These are phyloP conservation scores for Hypomecis punctinalis DNA, from an alignment of 2,888 invertebrate species.

Conservation along the genomic window DNA sequence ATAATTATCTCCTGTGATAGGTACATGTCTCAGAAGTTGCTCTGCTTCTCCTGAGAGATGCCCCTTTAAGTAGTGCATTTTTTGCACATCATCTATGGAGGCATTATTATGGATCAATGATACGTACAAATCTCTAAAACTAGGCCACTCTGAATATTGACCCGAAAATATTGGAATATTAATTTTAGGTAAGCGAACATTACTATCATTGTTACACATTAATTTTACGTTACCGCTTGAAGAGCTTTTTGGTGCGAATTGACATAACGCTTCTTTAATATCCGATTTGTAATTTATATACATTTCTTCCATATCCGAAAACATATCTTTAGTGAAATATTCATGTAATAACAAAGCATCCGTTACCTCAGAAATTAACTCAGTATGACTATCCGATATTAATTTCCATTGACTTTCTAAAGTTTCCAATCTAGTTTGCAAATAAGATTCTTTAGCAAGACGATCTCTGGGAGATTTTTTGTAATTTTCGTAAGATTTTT, in stretches of 20 bases:
- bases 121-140: slow-evolving; percentile 1
- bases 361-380: background rate
- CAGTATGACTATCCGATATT: background rate
- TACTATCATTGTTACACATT: background rate
- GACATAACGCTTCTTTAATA: background rate
- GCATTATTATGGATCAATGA: slow-evolving; percentile 3
- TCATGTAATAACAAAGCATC: background rate
- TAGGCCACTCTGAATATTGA: slow-evolving; percentile 2
- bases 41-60: slow-evolving; percentile 4
- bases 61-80: slow-evolving; percentile 1
- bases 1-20: slow-evolving; percentile 5
- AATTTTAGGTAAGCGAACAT: slow-evolving; percentile 1
- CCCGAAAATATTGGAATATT: slow-evolving; percentile 4
- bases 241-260: background rate
- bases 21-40: background rate
- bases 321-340: background rate
- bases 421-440: background rate
- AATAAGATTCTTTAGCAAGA: background rate
- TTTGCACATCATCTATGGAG: slow-evolving; percentile 3
- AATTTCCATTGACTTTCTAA: background rate
- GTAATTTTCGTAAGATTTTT: background rate
- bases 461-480: background rate
- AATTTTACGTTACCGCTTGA: background rate
- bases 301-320: background rate
- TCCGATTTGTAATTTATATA: background rate